Conservation (phyloP, 2,888 invertebrate genomes). For the Eugnorisma glareosa region DNA sequence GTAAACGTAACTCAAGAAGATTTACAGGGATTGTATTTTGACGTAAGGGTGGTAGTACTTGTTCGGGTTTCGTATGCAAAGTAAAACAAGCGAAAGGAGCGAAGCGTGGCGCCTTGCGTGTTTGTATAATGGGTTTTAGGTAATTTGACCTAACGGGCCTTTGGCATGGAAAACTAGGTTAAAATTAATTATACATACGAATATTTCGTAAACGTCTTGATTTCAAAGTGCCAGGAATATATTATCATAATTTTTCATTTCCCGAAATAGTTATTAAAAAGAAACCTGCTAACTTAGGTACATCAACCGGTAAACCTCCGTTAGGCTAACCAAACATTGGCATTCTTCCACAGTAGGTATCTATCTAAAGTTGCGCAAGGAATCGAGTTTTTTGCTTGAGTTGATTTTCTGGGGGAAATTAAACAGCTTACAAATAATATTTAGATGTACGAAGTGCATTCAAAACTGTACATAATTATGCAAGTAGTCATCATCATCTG, state of each 20-base stretch:
- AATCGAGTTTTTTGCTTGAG: background rate
- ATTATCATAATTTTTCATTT: conserved; percentile 23
- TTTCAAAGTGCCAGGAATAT: conserved; percentile 41
- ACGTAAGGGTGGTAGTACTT: conserved; percentile 50
- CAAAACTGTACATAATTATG: background rate
- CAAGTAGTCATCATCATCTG: background rate
- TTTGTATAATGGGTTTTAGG: conserved; percentile 76
- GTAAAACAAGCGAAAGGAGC: conserved; percentile 69
- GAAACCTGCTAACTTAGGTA: background rate
- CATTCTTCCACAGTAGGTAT: background rate
- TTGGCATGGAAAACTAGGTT: conserved; percentile 72
- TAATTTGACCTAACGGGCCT: conserved; percentile 72
- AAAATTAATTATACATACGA: conserved; percentile 70
- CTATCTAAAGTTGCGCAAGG: background rate
- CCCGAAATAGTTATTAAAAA: background rate
- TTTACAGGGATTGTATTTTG: conserved; percentile 50
- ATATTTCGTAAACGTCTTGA: conserved; percentile 60
- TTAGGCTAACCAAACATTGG: background rate
- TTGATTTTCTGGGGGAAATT: background rate
- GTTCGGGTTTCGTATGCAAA: conserved; percentile 71
- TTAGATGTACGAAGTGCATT: background rate
- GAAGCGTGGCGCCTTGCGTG: conserved; percentile 74
- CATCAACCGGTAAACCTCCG: background rate
- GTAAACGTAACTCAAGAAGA: conserved; percentile 52
- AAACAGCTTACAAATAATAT: background rate